Evolutionary conservation across 2,888 invertebrate genomes (phyloP), one percentile per base, ranked within the genome.

Genomic region (Sepiola atlantica): DNA sequence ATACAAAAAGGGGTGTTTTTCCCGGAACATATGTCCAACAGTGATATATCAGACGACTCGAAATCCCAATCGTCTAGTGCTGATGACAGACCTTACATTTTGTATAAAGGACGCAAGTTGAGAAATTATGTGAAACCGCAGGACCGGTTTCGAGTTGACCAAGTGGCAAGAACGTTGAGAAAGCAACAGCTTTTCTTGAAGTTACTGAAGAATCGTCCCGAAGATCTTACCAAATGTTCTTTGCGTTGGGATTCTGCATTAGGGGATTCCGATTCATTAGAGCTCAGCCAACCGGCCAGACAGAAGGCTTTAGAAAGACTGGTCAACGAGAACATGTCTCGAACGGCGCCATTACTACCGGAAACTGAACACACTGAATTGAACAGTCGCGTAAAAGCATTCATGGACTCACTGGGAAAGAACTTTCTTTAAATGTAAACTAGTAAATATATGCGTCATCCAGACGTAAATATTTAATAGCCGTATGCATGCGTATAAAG

Each of bases 41-140:
- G 92, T 92, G 92, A 92, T 24, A 92, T 92, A 28, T 92, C 92
- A 32, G 92, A 92, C 28, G 92, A 92, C 21, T 92, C 92, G 18
- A 55, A 55, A 18, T 92, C 92, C 32, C 92, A 92, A 55, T 92
- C 92, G 24, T 92, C 92, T 10, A 92, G 45, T 54, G 45, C 24
- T 92, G 92, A 54, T 55, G 55, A 92, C 4, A 45, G 92, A 54
- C 45, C 45, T 54, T 92, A 92, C 12, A 92, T 92, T 18, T 55
- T 92, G 54, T 92, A 92, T 28, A 92, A 92, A 55, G 92, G 92
- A 35, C 45, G 55, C 55, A 92, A 92, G 55, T 92, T 92, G 55
- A 92, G 18, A n/a, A 92, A 92, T 55, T 92, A 92, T 28, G 55
- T 92, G 55, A 92, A 54, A 28, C 92, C 92, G 3, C 92, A 92